Conservation (phyloP, 2,797 vertebrate genomes). For the Chlorospingus semifuscus region DNA sequence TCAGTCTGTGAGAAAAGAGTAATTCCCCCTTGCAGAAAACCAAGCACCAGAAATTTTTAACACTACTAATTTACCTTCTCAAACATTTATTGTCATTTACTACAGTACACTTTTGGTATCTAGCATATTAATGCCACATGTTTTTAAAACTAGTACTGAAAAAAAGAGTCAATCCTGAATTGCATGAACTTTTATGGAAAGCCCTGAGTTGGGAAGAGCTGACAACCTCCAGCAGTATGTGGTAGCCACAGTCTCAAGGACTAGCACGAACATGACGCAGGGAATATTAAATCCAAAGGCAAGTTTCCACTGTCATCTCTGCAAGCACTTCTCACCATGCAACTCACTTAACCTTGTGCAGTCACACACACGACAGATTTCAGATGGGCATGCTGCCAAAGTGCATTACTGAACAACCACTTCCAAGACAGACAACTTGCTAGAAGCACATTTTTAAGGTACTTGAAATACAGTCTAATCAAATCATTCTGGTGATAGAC, state of each 20-base stretch:
- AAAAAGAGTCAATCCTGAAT: not conserved
- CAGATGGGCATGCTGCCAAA: not conserved
- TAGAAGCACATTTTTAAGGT: not conserved
- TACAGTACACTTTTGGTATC: not conserved
- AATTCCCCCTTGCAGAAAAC: not conserved
- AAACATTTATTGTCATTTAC: not conserved
- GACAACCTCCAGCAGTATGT: not conserved
- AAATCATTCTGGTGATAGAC: not conserved
- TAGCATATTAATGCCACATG: not conserved
- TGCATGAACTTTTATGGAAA: not conserved
- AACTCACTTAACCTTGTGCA: not conserved
- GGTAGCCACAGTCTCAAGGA: not conserved
- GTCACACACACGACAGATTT: not conserved
- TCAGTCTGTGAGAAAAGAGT: not conserved
- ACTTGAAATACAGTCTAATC: not conserved
- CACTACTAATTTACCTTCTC: not conserved
- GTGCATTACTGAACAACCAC: not conserved
- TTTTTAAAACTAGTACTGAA: not conserved
- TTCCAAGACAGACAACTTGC: not conserved
- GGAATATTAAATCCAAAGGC: not conserved
- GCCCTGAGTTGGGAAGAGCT: not conserved
- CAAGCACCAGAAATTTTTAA: not conserved
- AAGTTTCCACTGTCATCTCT: conserved; percentile 33
- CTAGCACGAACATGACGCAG: not conserved
- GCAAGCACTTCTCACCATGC: not conserved